Base-by-base conservation (phyloP, 1,140 invertebrate species). In the Lordiphosa mommai region DNA sequence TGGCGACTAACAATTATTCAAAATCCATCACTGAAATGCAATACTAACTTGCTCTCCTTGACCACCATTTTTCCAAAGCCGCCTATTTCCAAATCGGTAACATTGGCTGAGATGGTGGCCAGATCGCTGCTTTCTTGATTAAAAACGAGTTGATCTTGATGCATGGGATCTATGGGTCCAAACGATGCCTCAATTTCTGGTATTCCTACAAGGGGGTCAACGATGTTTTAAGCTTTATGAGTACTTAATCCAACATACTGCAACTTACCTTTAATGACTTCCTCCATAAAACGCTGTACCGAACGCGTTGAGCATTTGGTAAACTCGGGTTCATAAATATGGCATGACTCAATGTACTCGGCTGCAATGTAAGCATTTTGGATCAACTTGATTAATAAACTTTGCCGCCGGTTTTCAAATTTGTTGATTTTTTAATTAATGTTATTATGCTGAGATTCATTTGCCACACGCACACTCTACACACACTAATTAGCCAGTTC, bases 51-150 rank as follows among this genome's bases (percentile, higher is more conserved):
- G 87, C 92, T 93, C 40, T 91, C 86, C 52, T 92, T 82, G 38
- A 93, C 90, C 70, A 91, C 80, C 37, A 92, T 91, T 59, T 91
- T 87, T 13, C 91, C 90, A 74, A 93, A 93, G 40, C 92, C 92
- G 20, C 90, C 86, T 7, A 93, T 90, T 2, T 90, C 89, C 44
- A 93, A 90, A 61, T 93, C 89, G 60, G 91, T 91, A 6, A 93
- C 79, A 14, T 92, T 92, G 8, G 92, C 92, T 61, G 92, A 92
- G 5, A 93, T 90, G 49, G 90, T 92, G 1, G 92, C 91, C 1
- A 92, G 91, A 29, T 92, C 92, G 47, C 92, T 87, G 43, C 64
- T 58, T 1, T 65, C 65, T 47, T 72, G 73, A 16, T 61, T 65
- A 7, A 71, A 68, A 9, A 53, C 47, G 13, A 88, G 55, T 40